Conservation (phyloP, 2,797 vertebrate genomes). For the Picus viridis region DNA sequence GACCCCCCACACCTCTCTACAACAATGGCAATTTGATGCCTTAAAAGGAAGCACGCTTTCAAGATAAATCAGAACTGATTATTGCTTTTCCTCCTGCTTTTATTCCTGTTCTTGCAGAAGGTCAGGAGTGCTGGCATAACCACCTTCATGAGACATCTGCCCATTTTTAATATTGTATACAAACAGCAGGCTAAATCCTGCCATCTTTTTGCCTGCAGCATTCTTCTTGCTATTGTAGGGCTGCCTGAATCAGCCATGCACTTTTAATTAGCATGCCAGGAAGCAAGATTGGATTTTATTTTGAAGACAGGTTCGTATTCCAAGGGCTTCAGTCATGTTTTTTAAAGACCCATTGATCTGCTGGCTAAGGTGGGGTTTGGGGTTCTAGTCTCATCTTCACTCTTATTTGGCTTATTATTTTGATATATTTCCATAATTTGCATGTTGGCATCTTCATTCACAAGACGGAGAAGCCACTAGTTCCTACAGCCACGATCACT, state of each 20-base stretch:
- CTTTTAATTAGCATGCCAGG: conserved; percentile 41
- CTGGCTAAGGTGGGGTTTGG: neutral
- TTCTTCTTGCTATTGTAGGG: neutral
- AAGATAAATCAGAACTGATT: conserved; percentile 19
- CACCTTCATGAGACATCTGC: conserved; percentile 38
- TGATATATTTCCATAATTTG: neutral
- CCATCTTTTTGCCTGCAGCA: conserved; percentile 21
- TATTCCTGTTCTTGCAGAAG: conserved; percentile 39
- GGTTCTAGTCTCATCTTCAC: neutral
- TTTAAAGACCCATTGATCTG: neutral
- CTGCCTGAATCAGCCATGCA: conserved; percentile 18
- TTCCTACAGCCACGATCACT: neutral
- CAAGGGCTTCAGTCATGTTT: neutral
- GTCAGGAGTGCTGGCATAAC: neutral
- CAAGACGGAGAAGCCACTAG: neutral
- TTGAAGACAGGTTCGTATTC: conserved; percentile 23
- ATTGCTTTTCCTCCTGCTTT: conserved; percentile 28
- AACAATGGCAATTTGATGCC: neutral
- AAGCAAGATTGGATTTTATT: conserved; percentile 5
- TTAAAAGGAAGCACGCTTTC: neutral
- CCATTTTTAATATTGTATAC: conserved; percentile 19
- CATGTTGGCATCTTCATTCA: neutral
- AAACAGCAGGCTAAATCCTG: conserved; percentile 15
- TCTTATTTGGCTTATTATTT: neutral
- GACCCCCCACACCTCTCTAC: neutral